Evolutionary conservation across 1,140 invertebrate genomes (phyloP), one percentile per base, ranked within the genome.

Genomic region (Megalonaias nervosa): DNA sequence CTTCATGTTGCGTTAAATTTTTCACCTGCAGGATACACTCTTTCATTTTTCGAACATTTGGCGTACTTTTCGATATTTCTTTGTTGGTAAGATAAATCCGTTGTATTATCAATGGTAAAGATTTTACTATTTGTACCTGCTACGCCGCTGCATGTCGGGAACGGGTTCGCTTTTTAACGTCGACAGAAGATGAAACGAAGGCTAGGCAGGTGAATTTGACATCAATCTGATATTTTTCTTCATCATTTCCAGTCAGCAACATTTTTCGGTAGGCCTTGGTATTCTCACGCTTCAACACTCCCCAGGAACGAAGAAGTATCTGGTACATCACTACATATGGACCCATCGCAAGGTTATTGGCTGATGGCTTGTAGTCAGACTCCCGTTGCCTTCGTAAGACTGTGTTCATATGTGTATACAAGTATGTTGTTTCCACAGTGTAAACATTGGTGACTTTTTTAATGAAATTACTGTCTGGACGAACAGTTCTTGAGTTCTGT

Each of bases 11-110:
- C 75, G 2, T 38, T 17, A 66, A 76, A 76, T 58, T 61, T 71
- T 61, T 67, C 68, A 15, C 75, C 75, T 31, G 75, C 75, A 0
- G 75, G 75, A 48, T 76, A 76, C 17, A 68, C 71, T 26, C 75
- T 61, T 65, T 76, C 75, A 70, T 66, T 15, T 26, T 76, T 67
- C 9, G 16, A 26, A 31, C 66, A 61, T 31, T 16, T 62, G 1
- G 75, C 75, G 26, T 65, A 76, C 0, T 76, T 67, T 58, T 76
- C 75, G 26, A 76, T 76, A 71, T 76, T 71, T 76, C 68, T 62
- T 17, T 67, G 75, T 21, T 76, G 68, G 60, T 68, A 71, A 0
- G 16, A 16, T 48, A n/a, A 48, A 13, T 23, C 19, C 59, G 60
- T 56, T 26, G 59, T 71, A 55, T 76, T 76, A 23, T 70, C 68